Conservation (phyloP, 2,113 vertebrate species). For the Eudorcas thomsonii region DNA sequence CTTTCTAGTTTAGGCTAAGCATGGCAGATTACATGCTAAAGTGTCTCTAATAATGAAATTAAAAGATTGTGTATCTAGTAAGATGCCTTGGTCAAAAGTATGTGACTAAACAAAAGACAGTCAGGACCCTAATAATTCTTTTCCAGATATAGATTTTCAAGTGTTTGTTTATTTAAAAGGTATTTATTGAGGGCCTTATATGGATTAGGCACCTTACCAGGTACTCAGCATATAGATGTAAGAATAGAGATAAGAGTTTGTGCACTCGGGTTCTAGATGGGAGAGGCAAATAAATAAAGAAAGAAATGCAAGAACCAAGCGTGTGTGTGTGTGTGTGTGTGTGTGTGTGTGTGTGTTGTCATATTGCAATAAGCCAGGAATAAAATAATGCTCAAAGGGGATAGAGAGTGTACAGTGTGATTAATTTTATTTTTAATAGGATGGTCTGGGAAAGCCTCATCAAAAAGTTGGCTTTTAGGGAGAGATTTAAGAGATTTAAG, state of each 20-base stretch:
- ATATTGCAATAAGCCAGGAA: not conserved
- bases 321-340: too few relatives aligned
- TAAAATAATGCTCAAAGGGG: not conserved
- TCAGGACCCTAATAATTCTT: not conserved
- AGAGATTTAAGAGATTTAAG: not conserved
- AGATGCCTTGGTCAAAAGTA: not conserved
- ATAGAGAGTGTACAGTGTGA: not conserved
- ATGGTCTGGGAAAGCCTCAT: not conserved
- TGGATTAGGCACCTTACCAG: not conserved
- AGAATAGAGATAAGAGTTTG: not conserved
- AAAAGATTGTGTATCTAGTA: not conserved
- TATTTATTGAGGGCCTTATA: not conserved
- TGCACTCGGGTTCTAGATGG: not conserved
- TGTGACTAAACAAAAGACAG: not conserved
- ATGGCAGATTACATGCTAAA: not conserved
- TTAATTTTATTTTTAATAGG: not conserved
- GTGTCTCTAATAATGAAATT: constrained; percentile 16
- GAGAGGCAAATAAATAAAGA: not conserved
- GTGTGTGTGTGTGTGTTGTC: not conserved
- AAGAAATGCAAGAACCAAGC: not conserved
- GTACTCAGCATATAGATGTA: not conserved
- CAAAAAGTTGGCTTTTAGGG: not conserved
- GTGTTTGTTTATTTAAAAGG: not conserved
- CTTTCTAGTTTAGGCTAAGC: constrained; percentile 44
- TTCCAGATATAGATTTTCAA: not conserved